Base-by-base conservation (phyloP, 1,140 invertebrate species). In the Platyscapa corneri region DNA sequence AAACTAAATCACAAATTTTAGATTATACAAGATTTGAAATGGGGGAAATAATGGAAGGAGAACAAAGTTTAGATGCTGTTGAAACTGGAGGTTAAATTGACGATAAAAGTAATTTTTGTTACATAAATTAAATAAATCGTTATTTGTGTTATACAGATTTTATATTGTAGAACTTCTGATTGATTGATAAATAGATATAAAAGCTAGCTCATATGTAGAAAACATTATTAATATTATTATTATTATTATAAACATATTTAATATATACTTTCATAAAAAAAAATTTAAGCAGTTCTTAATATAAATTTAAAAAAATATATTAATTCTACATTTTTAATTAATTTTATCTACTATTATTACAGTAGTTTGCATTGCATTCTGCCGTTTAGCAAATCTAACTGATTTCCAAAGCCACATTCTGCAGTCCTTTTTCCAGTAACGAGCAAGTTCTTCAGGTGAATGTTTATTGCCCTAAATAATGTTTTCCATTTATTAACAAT, bases 21-120 rank as follows among this genome's bases (percentile, higher is more conserved):
- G 97, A 98, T 91, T 99, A 97, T 93, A 94, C 96, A 84, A 94
- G 97, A 74, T 98, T 96, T 92, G 97, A 98, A 92, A 97, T 97
- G 92, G 97, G 97, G 12, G 96, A 97, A 91, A 87, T 72, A 10
- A n/a, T 91, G 8, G 87, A 91, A 42, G 85, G 88, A 67, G 93
- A 94, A 76, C 93, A 95, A 85, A 92, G 93, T 7, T 89, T 96
- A 79, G 94, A 95, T 60, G 93, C 92, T 46, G 92, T 95, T 46
- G 95, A 95, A 92, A 96, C 94, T 84, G 94, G 95, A 89, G 95
- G 95, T 89, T 95, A 93, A 93, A 81, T 53, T n/a, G 32, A 32
- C 49, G 53, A 49, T 5, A 72, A 79, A 76, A 78, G 37, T 65
- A 76, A 77, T 83, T 72, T 49, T 78, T 78, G 14, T 78, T 78